These are phyloP conservation scores for Pyrrhosoma nymphula DNA, from an alignment of 2,888 invertebrate species.

Conservation along the genomic window DNA sequence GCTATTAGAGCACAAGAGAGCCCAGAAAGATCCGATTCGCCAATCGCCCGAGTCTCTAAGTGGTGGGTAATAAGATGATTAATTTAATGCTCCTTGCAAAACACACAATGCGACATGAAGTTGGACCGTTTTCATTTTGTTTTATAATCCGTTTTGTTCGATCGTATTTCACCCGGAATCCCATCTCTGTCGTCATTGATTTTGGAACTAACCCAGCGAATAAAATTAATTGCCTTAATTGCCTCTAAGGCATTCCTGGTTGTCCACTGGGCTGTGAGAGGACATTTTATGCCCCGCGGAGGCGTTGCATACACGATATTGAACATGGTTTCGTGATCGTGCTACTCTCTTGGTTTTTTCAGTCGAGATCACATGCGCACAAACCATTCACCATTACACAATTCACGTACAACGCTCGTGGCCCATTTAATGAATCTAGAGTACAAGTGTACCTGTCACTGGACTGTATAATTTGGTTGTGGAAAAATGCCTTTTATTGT, in stretches of 20 bases:
- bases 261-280: not conserved
- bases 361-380: not conserved
- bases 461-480: not conserved
- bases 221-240: slow-evolving; percentile 38
- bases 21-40: not conserved
- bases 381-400: not conserved
- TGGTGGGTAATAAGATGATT: not conserved
- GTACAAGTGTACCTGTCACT: not conserved
- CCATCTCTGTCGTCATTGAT: slow-evolving; percentile 35
- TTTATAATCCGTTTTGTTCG: not conserved
- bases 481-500: too few relatives aligned
- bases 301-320: not conserved
- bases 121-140: not conserved
- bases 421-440: not conserved
- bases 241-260: not conserved
- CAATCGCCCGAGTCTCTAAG: not conserved
- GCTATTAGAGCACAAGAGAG: not conserved
- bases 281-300: not conserved
- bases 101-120: not conserved
- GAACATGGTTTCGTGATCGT: not conserved
- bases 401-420: not conserved
- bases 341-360: not conserved
- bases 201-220: slow-evolving; percentile 4
- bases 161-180: not conserved
- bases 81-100: not conserved